phyloP scores from a whole-genome alignment of 2,888 invertebrate genomes.

The Rugalucina vietnamica region DNA sequence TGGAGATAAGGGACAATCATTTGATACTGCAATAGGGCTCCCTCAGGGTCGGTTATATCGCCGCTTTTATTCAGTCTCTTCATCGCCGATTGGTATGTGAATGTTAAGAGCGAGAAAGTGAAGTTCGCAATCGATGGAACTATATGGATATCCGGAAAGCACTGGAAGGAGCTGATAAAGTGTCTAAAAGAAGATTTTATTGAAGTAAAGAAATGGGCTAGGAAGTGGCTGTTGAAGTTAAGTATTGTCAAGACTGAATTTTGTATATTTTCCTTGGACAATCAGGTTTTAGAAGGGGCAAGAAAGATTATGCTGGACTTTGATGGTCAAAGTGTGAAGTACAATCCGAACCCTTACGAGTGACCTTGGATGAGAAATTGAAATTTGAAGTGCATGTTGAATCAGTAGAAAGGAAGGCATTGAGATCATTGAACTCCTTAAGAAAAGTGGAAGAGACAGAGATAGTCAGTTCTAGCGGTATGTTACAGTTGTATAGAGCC shows the following conservation, averaged over 20 bases:
- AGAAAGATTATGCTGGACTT: no score
- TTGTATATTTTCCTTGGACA: background rate
- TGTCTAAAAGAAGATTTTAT: background rate
- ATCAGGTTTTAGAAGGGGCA: no score
- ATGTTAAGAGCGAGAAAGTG: background rate
- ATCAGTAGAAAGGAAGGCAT: background rate
- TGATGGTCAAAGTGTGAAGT: background rate
- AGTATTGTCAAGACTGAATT: conserved; percentile 13
- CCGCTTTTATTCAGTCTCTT: conserved; percentile 34
- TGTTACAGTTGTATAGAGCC: conserved; percentile 4
- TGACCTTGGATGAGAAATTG: conserved; percentile 16
- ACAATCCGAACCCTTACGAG: conserved; percentile 7
- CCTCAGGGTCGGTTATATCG: conserved; percentile 37
- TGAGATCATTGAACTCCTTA: background rate
- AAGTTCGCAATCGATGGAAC: conserved; percentile 45
- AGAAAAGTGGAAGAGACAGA: conserved; percentile 2
- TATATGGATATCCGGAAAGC: conserved; percentile 26
- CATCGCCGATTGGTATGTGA: conserved; percentile 1
- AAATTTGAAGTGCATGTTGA: conserved; percentile 14
- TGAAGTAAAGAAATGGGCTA: background rate
- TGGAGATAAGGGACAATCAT: background rate
- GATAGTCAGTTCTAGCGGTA: background rate
- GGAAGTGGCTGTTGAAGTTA: conserved; percentile 20
- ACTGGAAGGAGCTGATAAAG: background rate
- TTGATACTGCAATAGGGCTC: conserved; percentile 15